These are phyloP conservation scores for Phenganax subtilis DNA, from an alignment of 92 coral and sea anemone species.

Conservation along the genomic window DNA sequence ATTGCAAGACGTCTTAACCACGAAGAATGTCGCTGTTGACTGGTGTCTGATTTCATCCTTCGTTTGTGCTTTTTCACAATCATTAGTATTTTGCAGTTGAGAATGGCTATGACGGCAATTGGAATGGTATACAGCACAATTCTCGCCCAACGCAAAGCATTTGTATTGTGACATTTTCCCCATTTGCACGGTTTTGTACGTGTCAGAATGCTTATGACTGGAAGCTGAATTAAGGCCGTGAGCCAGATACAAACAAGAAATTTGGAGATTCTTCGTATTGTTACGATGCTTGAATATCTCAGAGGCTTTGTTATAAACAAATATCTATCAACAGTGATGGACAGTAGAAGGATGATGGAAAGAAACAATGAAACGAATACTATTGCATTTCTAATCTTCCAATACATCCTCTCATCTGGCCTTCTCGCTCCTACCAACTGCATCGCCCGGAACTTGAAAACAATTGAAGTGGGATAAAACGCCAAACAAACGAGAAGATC, in stretches of 20 bases:
- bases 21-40: background rate
- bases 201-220: background rate
- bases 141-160: background rate
- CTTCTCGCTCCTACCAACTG: background rate
- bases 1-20: background rate
- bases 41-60: background rate
- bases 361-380: background rate
- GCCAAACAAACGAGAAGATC: slow-evolving; percentile 17
- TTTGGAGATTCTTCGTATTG: too few species aligned
- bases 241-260: too few species aligned
- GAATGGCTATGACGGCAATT: slow-evolving; percentile 4
- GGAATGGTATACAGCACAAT: background rate
- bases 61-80: background rate
- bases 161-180: background rate
- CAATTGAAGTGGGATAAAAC: background rate
- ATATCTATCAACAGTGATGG: too few species aligned
- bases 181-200: background rate
- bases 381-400: background rate
- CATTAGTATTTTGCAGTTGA: slow-evolving; percentile 1
- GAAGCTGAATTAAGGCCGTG: slow-evolving; percentile 1
- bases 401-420: background rate
- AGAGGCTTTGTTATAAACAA: background rate
- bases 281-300: background rate
- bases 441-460: background rate
- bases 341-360: background rate